Evolutionary conservation across 2,888 invertebrate genomes (phyloP), one percentile per base, ranked within the genome.

Genomic region (Clostera curtula): DNA sequence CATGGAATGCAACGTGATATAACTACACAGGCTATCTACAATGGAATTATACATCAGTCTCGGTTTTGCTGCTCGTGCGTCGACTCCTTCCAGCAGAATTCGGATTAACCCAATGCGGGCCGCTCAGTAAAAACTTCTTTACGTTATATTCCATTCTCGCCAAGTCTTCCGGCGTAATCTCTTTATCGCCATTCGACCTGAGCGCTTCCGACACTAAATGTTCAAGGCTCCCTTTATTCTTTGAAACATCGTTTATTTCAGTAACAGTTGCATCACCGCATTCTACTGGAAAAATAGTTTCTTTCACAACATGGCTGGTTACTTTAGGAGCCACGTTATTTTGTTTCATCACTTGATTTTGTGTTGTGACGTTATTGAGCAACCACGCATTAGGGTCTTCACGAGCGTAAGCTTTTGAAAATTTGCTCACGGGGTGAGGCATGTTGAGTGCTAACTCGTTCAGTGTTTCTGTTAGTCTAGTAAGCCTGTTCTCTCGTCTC

Each of bases 131-230:
- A 65, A 91, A 90, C 61, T 89, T 88, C 66, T 90, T 90, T n/a
- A 91, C 91, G 59, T 91, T 90, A 55, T 90, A 90, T 58, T 91
- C 91, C 90, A 91, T 91, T 58, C 90, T 87, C 10, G 89, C 89
- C 46, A 90, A 86, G 59, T 88, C 88, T 43, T 87, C 87, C 5
- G 85, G 72, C 10, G 83, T 69, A 34, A 83, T 76, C 27, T 76
- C 71, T 38, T 72, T 77, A 24, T 74, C 71, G 7, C 60, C 58
- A 37, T 72, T 75, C 3, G 58, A 56, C 34, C 69, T 64, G 17
- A 73, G 52, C 2, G 59, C 62, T 24, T 71, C 66, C 2, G 60
- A 54, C 26, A 67, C 65, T 27, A 55, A 61, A 22, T 68, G 58
- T 5, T 55, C 56, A 3, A 50, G 49, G 5, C 50, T 60, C 20